Base-by-base conservation (phyloP, 2,888 invertebrate genomes). In the Drosophila mercatorum region DNA sequence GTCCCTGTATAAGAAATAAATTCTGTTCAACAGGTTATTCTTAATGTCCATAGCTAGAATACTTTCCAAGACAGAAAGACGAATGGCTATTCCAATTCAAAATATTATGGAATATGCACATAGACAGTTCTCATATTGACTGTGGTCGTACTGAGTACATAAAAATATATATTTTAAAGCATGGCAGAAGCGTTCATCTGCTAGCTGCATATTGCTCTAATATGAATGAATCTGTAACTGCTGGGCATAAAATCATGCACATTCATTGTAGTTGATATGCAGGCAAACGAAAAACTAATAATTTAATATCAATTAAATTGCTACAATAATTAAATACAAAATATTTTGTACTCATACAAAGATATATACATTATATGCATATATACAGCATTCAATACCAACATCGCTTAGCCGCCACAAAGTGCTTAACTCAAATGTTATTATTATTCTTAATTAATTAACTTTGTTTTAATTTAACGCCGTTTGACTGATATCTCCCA, bases 401-500 rank as follows among this genome's bases (percentile, higher is more conserved):
- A n/a, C 6, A n/a, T 11, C 40, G 8, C 26, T 28, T 28, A 28
- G n/a, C n/a, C n/a, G 11, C 41, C 41, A 11, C 40, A 41, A 55
- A 28, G n/a, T 41, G 14, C 7, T n/a, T 31, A n/a, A 41, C 26
- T 34, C 14, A 36, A 44, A 34, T 44, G 3, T 51, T 36, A 14
- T 14, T 28, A 59, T 40, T 49, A 49, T 49, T 59, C 47, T 58
- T 40, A 17, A 59, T 31, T 49, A 49, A 49, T 47, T 47, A 12
- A 31, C 11, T 49, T 59, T 10, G 17, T 59, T 49, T 40, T 14
- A 38, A 17, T 28, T 28, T 11, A 5, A 40, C 11, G 17, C 7
- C 12, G 17, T 12, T 17, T 6, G 28, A 12, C 17, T 40, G n/a
- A 46, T 7, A 26, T 38, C 26, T 46, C 14, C 6, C 36, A 36